These are phyloP conservation scores for Sebastes oblongus DNA, from an alignment of 2,797 vertebrate species.

Conservation along the genomic window DNA sequence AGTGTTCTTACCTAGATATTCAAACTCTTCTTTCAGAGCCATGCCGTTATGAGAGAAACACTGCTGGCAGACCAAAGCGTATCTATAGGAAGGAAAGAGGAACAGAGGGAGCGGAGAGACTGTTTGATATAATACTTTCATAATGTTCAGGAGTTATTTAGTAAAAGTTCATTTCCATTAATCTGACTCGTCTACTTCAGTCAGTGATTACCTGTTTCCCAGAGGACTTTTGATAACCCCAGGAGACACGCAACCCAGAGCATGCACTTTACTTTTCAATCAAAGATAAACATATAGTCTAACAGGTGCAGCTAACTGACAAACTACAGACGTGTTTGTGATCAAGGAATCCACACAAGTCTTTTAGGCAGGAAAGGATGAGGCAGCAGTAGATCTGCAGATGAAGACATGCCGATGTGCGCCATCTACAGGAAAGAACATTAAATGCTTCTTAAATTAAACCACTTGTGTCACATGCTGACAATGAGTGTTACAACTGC, in stretches of 20 bases:
- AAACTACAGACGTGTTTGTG: neutral
- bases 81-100: conserved; percentile 75
- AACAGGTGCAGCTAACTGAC: neutral
- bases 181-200: neutral
- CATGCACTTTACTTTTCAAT: too few species aligned
- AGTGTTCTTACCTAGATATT: conserved; percentile 90
- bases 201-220: neutral
- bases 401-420: too few species aligned
- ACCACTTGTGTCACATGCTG: neutral
- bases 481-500: too few species aligned
- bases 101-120: neutral
- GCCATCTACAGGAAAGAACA: neutral
- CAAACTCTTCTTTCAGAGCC: conserved; percentile 98
- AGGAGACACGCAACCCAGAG: too few species aligned
- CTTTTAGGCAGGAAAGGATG: too few species aligned
- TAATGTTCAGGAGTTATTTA: neutral
- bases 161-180: neutral
- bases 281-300: neutral
- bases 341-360: neutral
- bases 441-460: neutral
- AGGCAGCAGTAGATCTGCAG: too few species aligned
- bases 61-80: conserved; percentile 96
- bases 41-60: conserved; percentile 99
- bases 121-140: neutral
- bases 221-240: neutral